Base-by-base conservation (phyloP, 2,888 invertebrate genomes). In the Geophilus truncorum region DNA sequence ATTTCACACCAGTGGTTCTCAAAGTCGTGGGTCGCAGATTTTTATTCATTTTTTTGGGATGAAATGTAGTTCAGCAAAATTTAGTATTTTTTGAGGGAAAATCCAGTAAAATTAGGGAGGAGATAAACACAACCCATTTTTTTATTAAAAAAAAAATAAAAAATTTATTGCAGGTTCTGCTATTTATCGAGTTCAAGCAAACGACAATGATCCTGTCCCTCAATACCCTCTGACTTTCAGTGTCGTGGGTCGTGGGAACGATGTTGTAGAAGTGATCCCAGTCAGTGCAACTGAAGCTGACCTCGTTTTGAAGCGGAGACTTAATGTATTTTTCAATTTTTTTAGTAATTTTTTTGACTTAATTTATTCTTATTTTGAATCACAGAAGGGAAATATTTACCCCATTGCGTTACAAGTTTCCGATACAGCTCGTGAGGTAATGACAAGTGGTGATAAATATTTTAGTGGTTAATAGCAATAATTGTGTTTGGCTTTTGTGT, bases 171-270 rank as follows among this genome's bases (percentile, higher is more conserved):
- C 23, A 78, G 78, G 78, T 21, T 40, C 78, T 7, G 78, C 40
- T n/a, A 78, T 78, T 23, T 78, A 40, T 18, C 34, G 78, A 0
- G 40, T 45, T 45, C 36, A 40, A 78, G 78, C 78, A 7, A 36
- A 34, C n/a, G 78, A 78, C 15, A 78, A 78, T n/a, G 78, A 78
- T 45, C 4, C 40, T 9, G 78, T 40, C n/a, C 78, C 78, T 15
- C 23, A 78, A 23, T 78, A 78, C n/a, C 78, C 78, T 0, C 78
- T 78, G 12, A 78, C 78, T 25, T 78, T 78, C 45, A 78, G 21
- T 7, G 78, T 78, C n/a, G 15, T 21, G 15, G 40, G 40, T 7
- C 34, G 45, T 9, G 28, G 28, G 1, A 36, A 25, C 23, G 28
- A 28, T 78, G 36, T 78, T 7, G 78, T 78, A 0, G 28, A 78